phyloP scores from a whole-genome alignment of 1,140 invertebrate genomes.

The Ylistrum balloti region DNA sequence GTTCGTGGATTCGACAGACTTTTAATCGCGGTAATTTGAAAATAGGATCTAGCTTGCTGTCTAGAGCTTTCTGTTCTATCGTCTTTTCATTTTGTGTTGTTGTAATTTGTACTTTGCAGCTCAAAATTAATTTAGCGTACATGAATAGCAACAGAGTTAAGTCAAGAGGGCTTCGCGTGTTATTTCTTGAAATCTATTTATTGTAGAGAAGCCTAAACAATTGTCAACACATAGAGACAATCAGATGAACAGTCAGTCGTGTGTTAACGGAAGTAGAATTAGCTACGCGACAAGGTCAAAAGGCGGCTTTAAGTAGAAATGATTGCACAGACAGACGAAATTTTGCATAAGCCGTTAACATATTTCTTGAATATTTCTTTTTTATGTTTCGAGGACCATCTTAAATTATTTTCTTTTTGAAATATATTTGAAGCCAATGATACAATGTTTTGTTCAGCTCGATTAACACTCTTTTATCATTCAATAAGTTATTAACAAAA shows the following conservation, averaged over 20 bases:
- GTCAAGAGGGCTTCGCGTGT: slow-evolving; percentile 5
- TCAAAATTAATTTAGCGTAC: slow-evolving; percentile 35
- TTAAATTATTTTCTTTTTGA: no score
- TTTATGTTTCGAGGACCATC: no score
- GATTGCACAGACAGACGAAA: not conserved
- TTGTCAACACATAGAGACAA: not conserved
- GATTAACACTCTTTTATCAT: no score
- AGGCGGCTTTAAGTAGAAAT: no score
- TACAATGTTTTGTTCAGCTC: no score
- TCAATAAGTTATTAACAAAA: no score
- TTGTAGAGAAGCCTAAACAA: slow-evolving; percentile 22
- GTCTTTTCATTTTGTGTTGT: not conserved
- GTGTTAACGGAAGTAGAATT: slow-evolving; percentile 37
- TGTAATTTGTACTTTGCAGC: not conserved
- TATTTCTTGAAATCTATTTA: slow-evolving; percentile 30
- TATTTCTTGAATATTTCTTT: no score
- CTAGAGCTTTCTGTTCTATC: not conserved
- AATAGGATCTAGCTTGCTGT: not conserved
- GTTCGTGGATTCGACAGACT: slow-evolving; percentile 31
- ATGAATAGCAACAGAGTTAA: slow-evolving; percentile 10
- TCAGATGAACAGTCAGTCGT: slow-evolving; percentile 49
- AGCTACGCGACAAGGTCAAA: not conserved
- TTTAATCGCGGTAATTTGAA: slow-evolving; percentile 21
- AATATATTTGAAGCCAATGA: no score
- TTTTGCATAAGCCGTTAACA: no score